Base-by-base conservation (phyloP, 2,888 invertebrate genomes). In the Tenthredo scrophulariae region DNA sequence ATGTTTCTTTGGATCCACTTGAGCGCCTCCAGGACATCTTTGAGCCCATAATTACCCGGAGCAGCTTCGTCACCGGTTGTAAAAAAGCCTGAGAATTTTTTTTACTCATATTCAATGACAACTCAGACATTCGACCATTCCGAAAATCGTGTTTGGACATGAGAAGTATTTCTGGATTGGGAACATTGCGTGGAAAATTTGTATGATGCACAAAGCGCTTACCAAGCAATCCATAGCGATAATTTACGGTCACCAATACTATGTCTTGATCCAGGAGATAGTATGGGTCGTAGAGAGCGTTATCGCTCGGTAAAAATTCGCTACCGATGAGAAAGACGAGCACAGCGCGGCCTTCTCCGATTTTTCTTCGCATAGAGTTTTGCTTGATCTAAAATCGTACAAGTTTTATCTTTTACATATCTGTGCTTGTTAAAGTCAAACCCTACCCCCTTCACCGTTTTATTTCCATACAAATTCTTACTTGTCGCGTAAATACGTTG, bases 41-140 rank as follows among this genome's bases (percentile, higher is more conserved):
- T 93, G 40, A 93, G 40, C 0, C 90, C 92, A 29, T 91, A 91
- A 87, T 93, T 93, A 7, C 93, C 93, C 0, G 92, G 91, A 1
- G 91, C 87, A 26, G 85, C 86, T 54, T 87, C 84, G 85, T 88
- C 92, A 3, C 89, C 90, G 4, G 90, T 91, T 84, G 91, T 91
- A 80, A 92, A 89, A 85, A 92, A 92, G 29, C 92, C 92, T 92
- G 80, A 37, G 74, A 77, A 62, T 40, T 58, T 77, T 50, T 54
- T 29, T 18, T 37, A 46, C 9, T 37, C 0, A 0, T 22, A 70
- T 54, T 15, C 18, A 18, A 1, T 50, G 18, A 50, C 15, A 15
- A 26, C 5, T 65, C 13, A 22, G 26, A 67, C 1, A 67, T 29
- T 67, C 29, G n/a, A 67, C 26, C 29, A 33, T 67, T 13, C 26